Evolutionary conservation across 2,888 invertebrate genomes (phyloP), one percentile per base, ranked within the genome.

Genomic region (Apodemia mormo): DNA sequence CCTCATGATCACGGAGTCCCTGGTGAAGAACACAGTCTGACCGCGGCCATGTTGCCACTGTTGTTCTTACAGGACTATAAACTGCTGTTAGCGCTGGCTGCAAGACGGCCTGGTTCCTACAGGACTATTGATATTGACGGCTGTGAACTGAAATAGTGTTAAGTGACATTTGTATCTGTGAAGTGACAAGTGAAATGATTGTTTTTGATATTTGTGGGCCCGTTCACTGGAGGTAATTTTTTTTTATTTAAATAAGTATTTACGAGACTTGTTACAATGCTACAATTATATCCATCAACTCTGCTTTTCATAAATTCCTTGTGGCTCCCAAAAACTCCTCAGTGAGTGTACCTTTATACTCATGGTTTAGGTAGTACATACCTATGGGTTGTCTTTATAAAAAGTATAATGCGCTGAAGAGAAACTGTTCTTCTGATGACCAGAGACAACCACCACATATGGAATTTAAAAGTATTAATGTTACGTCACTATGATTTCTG

Each of bases 1-100:
- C 73, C 94, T 95, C 67, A 96, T 97, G 96, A 96, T 96, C 56
- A 94, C 95, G 0, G 94, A 95, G 77, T 91, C 94, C 40, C 89
- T 95, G 70, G 85, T 94, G 45, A 92, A 88, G 81, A 80, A 78
- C 49, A 71, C 82, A 10, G 88, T 81, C 73, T 90, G 89, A 89
- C 87, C 73, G 29, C 68, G 70, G 68, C 64, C 67, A 4, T 74
- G 74, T 72, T 76, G 75, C 73, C 76, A 73, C 68, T 74, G 77
- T 69, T 67, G 45, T 14, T 74, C 72, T 69, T 49, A 70, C 64
- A 40, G 58, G 56, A 70, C 70, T 29, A 66, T 52, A 49, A 37
- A 43, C 29, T 45, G 66, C 49, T 30, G 56, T 49, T 66, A 14
- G 43, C 43, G 12, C 6, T 30, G 58, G 58, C 61, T 61, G 61